These are phyloP conservation scores for Drosophila busckii DNA, from an alignment of 1,140 invertebrate species.

Conservation along the genomic window DNA sequence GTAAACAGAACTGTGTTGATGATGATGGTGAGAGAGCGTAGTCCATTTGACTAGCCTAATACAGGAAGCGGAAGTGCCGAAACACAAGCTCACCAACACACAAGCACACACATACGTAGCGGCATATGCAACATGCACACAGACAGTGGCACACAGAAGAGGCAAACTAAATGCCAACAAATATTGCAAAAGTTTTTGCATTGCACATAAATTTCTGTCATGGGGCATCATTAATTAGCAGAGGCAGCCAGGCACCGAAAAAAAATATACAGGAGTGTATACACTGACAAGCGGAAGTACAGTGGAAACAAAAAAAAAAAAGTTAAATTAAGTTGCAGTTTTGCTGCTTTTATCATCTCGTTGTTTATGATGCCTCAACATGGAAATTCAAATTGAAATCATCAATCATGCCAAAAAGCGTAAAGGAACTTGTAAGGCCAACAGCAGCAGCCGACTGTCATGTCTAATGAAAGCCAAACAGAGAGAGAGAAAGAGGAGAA, in stretches of 20 bases:
- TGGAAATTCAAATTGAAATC: constrained; percentile 77
- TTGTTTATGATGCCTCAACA: constrained; percentile 62
- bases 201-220: constrained; percentile 72
- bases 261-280: background rate
- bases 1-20: constrained; percentile 56
- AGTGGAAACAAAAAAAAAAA: constrained; percentile 46
- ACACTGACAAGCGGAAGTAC: constrained; percentile 49
- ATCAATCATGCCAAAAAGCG: constrained; percentile 59
- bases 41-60: constrained; percentile 53
- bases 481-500: too few relatives aligned
- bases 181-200: constrained; percentile 72
- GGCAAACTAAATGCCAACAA: constrained; percentile 65
- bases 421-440: constrained; percentile 28
- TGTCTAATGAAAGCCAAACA: constrained; percentile 78
- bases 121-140: constrained; percentile 1
- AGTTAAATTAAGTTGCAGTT: constrained; percentile 67
- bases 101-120: constrained; percentile 29
- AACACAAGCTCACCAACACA: constrained; percentile 22
- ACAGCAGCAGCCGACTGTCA: constrained; percentile 43
- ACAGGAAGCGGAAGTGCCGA: constrained; percentile 69
- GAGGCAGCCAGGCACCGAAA: constrained; percentile 5
- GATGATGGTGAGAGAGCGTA: too few relatives aligned
- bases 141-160: background rate
- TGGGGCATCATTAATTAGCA: constrained; percentile 74
- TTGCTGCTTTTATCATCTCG: background rate